phyloP scores from a whole-genome alignment of 2,113 vertebrate genomes.

The Morone saxatilis region DNA sequence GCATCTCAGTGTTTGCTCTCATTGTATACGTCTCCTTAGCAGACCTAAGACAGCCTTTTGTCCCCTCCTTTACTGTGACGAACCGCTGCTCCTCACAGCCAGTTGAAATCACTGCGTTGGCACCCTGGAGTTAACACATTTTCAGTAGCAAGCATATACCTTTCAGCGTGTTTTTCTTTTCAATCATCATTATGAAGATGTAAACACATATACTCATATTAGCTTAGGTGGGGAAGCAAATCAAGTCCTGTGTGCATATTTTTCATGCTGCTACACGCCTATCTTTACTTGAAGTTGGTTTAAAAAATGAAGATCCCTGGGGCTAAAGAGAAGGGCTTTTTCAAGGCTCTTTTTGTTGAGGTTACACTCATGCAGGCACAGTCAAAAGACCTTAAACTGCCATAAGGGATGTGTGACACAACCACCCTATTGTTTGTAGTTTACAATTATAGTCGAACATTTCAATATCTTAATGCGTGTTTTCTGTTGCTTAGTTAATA shows the following conservation, averaged over 20 bases:
- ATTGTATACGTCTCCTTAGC: constrained; percentile 25
- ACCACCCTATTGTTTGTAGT: constrained; percentile 19
- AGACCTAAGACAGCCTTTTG: constrained; percentile 19
- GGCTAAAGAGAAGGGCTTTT: constrained; percentile 71
- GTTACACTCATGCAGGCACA: constrained; percentile 50
- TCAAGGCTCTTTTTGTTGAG: constrained; percentile 42
- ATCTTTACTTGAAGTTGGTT: constrained; percentile 74
- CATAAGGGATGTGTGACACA: constrained; percentile 15
- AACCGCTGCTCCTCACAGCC: neutral
- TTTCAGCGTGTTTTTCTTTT: neutral
- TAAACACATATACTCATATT: constrained; percentile 44
- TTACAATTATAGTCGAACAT: neutral
- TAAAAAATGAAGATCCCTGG: constrained; percentile 75
- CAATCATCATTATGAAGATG: constrained; percentile 18
- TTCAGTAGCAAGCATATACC: neutral
- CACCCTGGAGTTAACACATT: neutral
- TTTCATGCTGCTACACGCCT: constrained; percentile 86
- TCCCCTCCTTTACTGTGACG: neutral
- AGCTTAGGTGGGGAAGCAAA: constrained; percentile 67
- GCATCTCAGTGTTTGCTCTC: constrained; percentile 19
- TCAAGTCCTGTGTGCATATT: constrained; percentile 82
- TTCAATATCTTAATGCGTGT: neutral
- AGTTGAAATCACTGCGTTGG: neutral
- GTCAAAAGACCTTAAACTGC: constrained; percentile 30
- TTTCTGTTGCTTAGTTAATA: neutral